These are phyloP conservation scores for Temnopleurus reevesii DNA, from an alignment of 53 echinoderm and acorn worm species.

Conservation along the genomic window DNA sequence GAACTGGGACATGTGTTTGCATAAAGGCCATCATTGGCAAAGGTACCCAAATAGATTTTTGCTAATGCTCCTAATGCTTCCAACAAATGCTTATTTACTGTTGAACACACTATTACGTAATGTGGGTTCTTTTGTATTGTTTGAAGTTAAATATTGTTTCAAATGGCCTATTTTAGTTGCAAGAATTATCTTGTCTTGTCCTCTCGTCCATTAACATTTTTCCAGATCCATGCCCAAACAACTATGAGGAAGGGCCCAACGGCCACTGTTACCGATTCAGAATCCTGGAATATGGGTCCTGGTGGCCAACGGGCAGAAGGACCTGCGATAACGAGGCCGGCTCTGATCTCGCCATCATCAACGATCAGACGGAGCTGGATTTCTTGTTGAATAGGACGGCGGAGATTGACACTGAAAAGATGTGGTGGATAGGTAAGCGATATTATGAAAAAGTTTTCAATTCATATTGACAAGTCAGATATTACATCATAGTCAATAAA, in stretches of 20 bases:
- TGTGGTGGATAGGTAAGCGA: slow-evolving; percentile 45
- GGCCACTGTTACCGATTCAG: slow-evolving; percentile 60
- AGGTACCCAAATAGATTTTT: too few species aligned
- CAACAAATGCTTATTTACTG: too few species aligned
- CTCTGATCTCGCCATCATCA: slow-evolving; percentile 73
- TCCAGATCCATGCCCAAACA: slow-evolving; percentile 53
- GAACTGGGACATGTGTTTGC: too few species aligned
- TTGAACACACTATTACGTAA: too few species aligned
- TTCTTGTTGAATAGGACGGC: slow-evolving; percentile 45
- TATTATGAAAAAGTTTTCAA: too few species aligned
- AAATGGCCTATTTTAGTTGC: not conserved
- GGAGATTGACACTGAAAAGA: not conserved
- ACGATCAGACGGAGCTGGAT: slow-evolving; percentile 65
- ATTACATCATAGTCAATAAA: too few species aligned
- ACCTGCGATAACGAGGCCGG: slow-evolving; percentile 31
- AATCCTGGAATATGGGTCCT: slow-evolving; percentile 36
- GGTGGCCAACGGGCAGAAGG: slow-evolving; percentile 51
- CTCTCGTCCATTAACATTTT: not conserved
- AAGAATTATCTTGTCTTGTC: not conserved
- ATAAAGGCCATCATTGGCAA: too few species aligned
- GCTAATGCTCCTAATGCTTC: too few species aligned
- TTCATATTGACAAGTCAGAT: too few species aligned
- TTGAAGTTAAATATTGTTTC: too few species aligned
- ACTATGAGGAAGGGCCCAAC: slow-evolving; percentile 61
- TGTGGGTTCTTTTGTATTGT: too few species aligned